Evolutionary conservation across 2,888 invertebrate species (phyloP), one percentile per base, ranked within the genome.

Genomic region (Eristalis pertinax): DNA sequence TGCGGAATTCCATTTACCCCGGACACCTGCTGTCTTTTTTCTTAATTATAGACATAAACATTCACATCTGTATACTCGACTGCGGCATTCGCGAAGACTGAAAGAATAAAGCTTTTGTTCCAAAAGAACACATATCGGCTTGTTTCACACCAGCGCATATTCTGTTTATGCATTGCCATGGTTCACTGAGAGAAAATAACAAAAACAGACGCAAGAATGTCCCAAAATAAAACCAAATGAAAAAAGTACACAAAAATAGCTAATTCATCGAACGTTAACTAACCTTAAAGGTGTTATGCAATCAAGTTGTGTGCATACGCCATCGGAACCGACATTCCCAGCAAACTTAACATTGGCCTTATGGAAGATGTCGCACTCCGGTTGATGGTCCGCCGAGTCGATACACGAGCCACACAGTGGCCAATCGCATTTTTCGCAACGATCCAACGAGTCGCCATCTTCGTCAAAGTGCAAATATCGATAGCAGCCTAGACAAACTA

Each of bases 251-350:
- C 26, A 38, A 43, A 13, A 67, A 65, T 38, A 19, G 24, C 63
- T 43, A 38, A 41, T 50, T 81, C 15, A 63, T 73, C 60, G 32
- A 82, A 13, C 62, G 41, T 43, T 64, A 73, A 92, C 92, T 92
- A 94, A 95, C 96, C 96, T 95, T 89, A 97, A 93, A 13, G 97
- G 96, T 19, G 96, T 96, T 89, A 97, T 95, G 92, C 97, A 97
- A 93, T 97, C 97, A 85, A 96, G 94, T 91, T 97, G 97, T 4
- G 95, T 94, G 68, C 95, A 94, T 81, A 94, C 92, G 35, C 93
- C 94, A 89, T 92, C 92, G 2, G 94, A 94, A 90, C 94, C 93
- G 89, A 95, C 95, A 43, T 94, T 94, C 94, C 93, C 58, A 94
- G 92, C 91, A 92, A 96, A 96, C 89, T 94, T 94, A 15, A 95